Conservation (phyloP, 2,797 vertebrate species). For the Darevskia nairensis region DNA sequence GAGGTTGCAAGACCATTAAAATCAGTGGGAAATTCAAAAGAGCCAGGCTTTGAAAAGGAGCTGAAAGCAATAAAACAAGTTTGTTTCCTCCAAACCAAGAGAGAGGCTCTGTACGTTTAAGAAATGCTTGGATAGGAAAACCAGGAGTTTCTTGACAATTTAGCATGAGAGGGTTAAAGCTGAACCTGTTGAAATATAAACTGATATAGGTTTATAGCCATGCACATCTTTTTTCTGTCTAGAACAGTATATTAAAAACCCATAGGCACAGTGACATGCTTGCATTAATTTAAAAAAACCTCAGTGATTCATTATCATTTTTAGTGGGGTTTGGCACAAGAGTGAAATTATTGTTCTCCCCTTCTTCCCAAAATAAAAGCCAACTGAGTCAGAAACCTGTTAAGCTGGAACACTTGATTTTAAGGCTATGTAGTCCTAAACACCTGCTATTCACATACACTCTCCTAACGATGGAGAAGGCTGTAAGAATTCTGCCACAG, state of each 20-base stretch:
- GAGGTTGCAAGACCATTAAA: neutral
- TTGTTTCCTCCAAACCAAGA: neutral
- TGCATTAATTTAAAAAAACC: neutral
- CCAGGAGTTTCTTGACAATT: neutral
- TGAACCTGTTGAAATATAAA: neutral
- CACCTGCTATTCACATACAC: neutral
- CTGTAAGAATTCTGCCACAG: neutral
- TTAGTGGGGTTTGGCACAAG: slow-evolving; percentile 46
- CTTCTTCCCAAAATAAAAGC: neutral
- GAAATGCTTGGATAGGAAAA: neutral
- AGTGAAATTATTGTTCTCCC: slow-evolving; percentile 40
- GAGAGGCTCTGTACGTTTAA: neutral
- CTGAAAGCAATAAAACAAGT: neutral
- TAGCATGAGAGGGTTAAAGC: neutral
- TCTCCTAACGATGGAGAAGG: neutral
- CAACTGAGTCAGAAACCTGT: slow-evolving; percentile 10
- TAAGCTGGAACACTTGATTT: neutral
- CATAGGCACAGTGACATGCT: neutral
- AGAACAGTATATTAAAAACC: slow-evolving; percentile 56
- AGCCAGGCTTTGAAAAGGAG: neutral
- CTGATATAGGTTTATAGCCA: too few species aligned
- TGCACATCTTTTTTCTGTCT: slow-evolving; percentile 4
- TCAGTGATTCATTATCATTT: slow-evolving; percentile 43
- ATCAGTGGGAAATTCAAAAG: neutral
- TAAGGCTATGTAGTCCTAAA: neutral